Evolutionary conservation across 2,113 vertebrate species (phyloP).

Genomic region (Mionectes macconnelli): DNA sequence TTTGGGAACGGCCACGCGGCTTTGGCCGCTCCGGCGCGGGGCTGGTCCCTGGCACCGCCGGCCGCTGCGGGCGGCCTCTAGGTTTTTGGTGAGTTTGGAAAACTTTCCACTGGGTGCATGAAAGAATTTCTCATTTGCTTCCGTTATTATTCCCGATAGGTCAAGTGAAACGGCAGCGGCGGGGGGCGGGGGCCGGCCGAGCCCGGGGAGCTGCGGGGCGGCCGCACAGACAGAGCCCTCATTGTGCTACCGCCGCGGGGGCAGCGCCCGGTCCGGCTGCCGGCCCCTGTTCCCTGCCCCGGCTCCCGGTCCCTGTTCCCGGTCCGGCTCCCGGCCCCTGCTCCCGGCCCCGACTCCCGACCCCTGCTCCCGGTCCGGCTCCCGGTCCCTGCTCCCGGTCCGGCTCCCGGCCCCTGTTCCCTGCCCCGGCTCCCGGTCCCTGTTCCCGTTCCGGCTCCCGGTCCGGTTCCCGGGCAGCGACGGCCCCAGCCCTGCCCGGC

Average conservation of each 20-base stretch:
- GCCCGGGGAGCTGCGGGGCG: not conserved
- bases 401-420: not conserved
- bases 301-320: not conserved
- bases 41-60: not conserved
- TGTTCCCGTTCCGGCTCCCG: not conserved
- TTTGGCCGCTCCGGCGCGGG: not conserved
- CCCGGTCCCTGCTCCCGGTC: not conserved
- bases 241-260: constrained; percentile 56
- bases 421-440: not conserved
- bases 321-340: not conserved
- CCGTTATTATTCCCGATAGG: constrained; percentile 66
- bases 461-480: not conserved
- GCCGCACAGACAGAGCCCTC: constrained; percentile 19
- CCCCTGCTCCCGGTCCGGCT: not conserved
- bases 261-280: not conserved
- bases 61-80: not conserved
- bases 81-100: constrained; percentile 7
- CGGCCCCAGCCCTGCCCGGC: not conserved
- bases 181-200: not conserved
- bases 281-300: not conserved
- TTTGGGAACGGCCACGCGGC: not conserved
- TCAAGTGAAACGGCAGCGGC: constrained; percentile 52
- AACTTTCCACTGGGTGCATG: not conserved
- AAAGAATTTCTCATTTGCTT: constrained; percentile 37
- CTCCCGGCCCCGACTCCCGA: not conserved